Evolutionary conservation across 2,113 vertebrate genomes (phyloP).

Genomic region (Varanus komodoensis): DNA sequence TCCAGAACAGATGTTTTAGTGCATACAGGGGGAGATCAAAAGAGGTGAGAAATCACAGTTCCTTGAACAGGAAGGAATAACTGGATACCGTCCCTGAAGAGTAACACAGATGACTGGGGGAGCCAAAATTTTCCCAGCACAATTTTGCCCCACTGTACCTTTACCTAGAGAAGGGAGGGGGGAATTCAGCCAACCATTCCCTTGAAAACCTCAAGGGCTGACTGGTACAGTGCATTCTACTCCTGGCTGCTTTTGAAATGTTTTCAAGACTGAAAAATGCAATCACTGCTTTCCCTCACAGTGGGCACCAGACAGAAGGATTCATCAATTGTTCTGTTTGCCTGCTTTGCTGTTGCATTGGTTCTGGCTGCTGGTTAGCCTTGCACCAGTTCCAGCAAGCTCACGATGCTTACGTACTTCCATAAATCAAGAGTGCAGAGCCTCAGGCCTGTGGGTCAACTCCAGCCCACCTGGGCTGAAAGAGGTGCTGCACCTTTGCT

Average conservation of each 20-base stretch:
- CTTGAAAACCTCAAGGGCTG: not conserved
- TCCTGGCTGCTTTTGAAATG: not conserved
- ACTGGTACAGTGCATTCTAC: not conserved
- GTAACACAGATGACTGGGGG: not conserved
- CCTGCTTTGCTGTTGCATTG: too few species aligned
- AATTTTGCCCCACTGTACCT: too few species aligned
- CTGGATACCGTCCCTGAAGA: not conserved
- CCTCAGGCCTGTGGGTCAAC: too few species aligned
- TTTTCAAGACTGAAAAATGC: not conserved
- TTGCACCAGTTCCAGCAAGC: not conserved
- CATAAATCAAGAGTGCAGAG: too few species aligned
- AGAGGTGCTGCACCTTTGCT: too few species aligned
- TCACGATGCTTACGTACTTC: not conserved
- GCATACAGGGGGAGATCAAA: too few species aligned
- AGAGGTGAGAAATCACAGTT: too few species aligned
- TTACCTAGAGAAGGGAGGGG: not conserved
- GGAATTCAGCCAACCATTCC: not conserved
- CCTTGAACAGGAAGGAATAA: too few species aligned
- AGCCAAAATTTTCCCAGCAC: not conserved
- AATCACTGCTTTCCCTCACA: not conserved
- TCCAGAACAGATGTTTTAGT: too few species aligned
- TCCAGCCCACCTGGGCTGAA: too few species aligned
- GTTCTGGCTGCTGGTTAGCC: too few species aligned
- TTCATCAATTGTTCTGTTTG: not conserved
- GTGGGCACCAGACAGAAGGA: not conserved